Evolutionary conservation across 2,797 vertebrate species (phyloP).

Genomic region (Arvicola amphibius): DNA sequence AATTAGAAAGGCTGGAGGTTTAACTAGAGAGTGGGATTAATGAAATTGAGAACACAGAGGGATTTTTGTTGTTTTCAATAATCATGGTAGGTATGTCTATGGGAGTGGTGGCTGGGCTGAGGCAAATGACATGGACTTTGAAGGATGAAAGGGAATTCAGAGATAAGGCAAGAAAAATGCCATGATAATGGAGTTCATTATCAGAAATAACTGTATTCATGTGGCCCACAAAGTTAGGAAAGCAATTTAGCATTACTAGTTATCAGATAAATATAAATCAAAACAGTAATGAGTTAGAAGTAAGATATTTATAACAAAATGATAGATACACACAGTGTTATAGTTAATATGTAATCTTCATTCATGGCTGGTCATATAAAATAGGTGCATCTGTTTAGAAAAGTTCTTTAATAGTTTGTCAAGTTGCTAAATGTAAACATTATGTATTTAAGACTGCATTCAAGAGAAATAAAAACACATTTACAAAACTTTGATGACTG

Average conservation of each 20-base stretch:
- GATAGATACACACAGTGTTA: background rate
- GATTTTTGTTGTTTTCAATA: background rate
- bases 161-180: background rate
- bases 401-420: background rate
- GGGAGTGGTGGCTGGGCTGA: background rate
- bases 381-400: background rate
- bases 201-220: background rate
- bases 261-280: background rate
- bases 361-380: background rate
- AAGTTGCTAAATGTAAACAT: background rate
- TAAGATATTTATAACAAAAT: background rate
- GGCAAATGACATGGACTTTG: background rate
- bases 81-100: background rate
- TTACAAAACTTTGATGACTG: background rate
- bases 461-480: background rate
- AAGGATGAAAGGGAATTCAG: background rate
- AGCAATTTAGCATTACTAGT: background rate
- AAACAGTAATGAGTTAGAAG: background rate
- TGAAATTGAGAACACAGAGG: background rate
- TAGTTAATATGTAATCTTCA: background rate
- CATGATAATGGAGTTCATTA: background rate
- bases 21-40: background rate
- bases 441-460: background rate
- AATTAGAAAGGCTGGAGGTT: background rate
- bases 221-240: background rate